These are phyloP conservation scores for Batillaria attramentaria DNA, from an alignment of 1,140 invertebrate species.

Conservation along the genomic window DNA sequence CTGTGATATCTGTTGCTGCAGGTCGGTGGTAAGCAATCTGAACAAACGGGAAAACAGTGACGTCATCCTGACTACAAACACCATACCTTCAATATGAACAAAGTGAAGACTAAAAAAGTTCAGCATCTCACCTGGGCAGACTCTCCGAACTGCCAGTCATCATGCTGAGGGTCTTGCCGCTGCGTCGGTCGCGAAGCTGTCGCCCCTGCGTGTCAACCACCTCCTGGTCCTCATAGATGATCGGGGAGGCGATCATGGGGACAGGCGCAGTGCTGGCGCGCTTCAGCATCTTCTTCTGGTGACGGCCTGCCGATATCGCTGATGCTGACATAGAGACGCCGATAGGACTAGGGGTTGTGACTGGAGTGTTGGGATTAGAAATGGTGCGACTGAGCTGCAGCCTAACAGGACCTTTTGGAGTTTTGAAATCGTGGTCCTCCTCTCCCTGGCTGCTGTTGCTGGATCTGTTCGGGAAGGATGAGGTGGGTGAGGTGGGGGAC, in stretches of 20 bases:
- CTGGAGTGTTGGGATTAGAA: conserved; percentile 31
- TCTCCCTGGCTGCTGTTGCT: neutral
- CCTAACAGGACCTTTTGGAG: conserved; percentile 37
- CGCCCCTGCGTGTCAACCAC: neutral
- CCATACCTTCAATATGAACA: no score
- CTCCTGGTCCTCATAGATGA: conserved; percentile 42
- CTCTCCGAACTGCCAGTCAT: conserved; percentile 69
- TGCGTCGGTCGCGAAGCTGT: conserved; percentile 31
- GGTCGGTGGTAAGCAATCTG: no score
- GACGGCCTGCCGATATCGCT: conserved; percentile 29
- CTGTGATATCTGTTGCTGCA: no score
- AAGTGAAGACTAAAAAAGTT: no score
- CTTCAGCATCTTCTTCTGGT: conserved; percentile 53
- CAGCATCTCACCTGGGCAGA: conserved; percentile 62
- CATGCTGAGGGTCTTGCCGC: conserved; percentile 58
- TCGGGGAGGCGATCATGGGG: conserved; percentile 42
- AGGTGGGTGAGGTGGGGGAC: conserved; percentile 1
- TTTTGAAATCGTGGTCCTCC: conserved; percentile 29
- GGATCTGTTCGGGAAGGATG: neutral
- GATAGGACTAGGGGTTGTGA: no score
- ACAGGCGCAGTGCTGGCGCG: conserved; percentile 46
- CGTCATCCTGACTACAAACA: no score
- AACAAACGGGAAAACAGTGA: no score
- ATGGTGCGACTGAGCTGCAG: conserved; percentile 25
- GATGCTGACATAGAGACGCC: neutral